Evolutionary conservation across 1,140 invertebrate species (phyloP), one percentile per base, ranked within the genome.

Genomic region (Acromyrmex charruanus): DNA sequence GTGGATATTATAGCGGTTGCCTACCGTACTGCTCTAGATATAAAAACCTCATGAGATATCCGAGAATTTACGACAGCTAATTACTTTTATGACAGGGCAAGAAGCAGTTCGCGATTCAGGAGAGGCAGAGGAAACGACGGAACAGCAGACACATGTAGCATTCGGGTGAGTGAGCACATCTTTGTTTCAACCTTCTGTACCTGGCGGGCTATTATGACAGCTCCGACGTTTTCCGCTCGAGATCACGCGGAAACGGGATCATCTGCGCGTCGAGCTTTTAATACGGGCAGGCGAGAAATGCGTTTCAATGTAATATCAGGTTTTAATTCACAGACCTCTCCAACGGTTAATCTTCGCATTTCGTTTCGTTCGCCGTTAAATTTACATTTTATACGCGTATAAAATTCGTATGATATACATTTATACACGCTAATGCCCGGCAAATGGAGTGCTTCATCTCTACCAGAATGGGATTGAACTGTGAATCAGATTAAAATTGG

Each of bases 81-180:
- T 85, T 85, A 68, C 35, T 77, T 68, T 77, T 63, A 79, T 58
- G 74, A 79, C 80, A 87, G 85, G 79, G 65, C 28, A 87, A 79
- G 65, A 79, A 84, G 77, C 77, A 87, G 66, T 49, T 31, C 65
- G 53, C 53, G 65, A 25, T 53, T 72, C 85, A 87, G 59, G 80
- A 75, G 53, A 81, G 86, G 80, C 66, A 87, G 59, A 80, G 77
- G 53, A 75, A 75, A 84, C 66, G 81, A 75, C 86, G 77, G 28
- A 75, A 51, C 58, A 87, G 80, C 71, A 71, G 68, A 58, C 86
- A 84, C 61, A 87, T 85, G 80, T 87, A 87, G 86, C 86, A 75
- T 87, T 87, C 71, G 71, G 86, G 86, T 87, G 44, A 87, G 80
- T 75, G 55, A 63, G 39, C 66, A 51, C 25, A 49, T 80, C 61